Base-by-base conservation (phyloP, 2,797 vertebrate species). In the Cephalopachus bancanus region DNA sequence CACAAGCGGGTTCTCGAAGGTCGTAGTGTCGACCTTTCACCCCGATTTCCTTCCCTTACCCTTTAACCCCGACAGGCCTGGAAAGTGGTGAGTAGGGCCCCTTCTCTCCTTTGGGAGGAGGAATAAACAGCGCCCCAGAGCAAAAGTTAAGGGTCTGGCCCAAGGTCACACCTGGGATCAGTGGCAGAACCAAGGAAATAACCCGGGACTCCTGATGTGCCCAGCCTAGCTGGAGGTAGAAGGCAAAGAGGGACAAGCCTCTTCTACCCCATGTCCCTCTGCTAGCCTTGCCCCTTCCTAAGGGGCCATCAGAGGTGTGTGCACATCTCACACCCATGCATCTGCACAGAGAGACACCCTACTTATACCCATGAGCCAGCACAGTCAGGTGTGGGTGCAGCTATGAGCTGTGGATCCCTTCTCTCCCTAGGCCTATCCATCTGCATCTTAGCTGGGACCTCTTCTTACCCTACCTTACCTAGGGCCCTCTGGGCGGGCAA, bases 131-230 rank as follows among this genome's bases (percentile, higher is more conserved):
- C 93, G 57, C 87, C 83, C n/a, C 76, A 67, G 83, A 76, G 76
- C 60, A 65, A 89, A 88, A 94, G 80, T 93, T 90, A 94, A 94
- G 89, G 83, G 71, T 97, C 87, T 94, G 76, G 57, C 51, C 93
- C 97, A 97, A 98, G 97, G 97, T 98, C 97, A 97, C 65, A n/a
- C 44, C 83, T 83, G 60, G 85, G 62, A 83, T 94, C 87, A 95
- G 72, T 71, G 81, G 49, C 86, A 81, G 79, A 94, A 76, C 78
- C 83, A 55, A 92, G 69, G 89, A 84, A 64, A 88, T 89, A 93
- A 83, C 93, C 67, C 14, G n/a, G 67, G 49, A 69, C 51, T 91
- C 57, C 55, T 87, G 76, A 72, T 6, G 26, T 65, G 17, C 62
- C 53, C 89, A 93, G 67, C 33, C 49, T 67, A 59, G 22, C 51